Evolutionary conservation across 2,797 vertebrate genomes (phyloP).

Genomic region (Acridotheres tristis): DNA sequence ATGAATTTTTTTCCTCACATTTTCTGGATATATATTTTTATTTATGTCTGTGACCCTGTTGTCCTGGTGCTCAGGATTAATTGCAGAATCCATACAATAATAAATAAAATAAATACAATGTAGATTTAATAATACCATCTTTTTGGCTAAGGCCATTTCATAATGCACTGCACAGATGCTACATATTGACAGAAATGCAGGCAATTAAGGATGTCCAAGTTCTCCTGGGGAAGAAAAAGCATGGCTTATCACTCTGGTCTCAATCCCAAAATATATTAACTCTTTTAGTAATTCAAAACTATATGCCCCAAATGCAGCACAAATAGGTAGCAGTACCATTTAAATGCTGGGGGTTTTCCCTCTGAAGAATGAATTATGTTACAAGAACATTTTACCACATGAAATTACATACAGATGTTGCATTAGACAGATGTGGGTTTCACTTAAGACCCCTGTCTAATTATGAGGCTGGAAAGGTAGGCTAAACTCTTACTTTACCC

Average conservation of each 20-base stretch:
- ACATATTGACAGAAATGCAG: background rate
- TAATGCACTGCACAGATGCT: background rate
- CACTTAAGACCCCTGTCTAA: background rate
- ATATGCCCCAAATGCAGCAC: background rate
- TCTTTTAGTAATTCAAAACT: background rate
- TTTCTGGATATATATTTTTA: background rate
- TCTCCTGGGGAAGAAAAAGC: background rate
- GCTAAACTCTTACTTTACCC: background rate
- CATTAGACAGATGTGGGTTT: background rate
- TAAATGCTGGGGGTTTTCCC: background rate
- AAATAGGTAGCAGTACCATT: background rate
- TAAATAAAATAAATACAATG: background rate
- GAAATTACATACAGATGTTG: background rate
- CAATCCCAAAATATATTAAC: background rate
- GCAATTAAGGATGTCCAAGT: background rate
- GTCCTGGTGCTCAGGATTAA: background rate
- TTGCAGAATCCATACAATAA: background rate
- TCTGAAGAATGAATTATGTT: background rate
- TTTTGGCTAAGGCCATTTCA: background rate
- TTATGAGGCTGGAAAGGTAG: background rate
- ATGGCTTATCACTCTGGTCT: background rate
- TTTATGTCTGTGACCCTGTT: background rate
- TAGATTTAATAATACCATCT: background rate
- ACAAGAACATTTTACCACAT: background rate
- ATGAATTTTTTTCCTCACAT: rapidly evolving